Percentiles rank a stretch among this genome's conserved stretches.
Conservation (phyloP, 2,888 invertebrate species). For the Eupeodes luniger region DNA sequence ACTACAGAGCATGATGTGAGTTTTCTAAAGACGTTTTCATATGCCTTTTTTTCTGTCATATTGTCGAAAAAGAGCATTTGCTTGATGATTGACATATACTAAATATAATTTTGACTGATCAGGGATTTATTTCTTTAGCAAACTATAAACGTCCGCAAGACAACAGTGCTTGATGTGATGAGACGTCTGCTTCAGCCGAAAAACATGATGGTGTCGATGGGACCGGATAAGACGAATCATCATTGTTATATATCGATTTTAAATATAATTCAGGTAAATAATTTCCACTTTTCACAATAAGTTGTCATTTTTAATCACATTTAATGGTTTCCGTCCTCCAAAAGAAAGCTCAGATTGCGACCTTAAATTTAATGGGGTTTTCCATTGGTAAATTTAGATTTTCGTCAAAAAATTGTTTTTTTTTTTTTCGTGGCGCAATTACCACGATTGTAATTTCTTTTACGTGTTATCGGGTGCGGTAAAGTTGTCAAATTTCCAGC, state of each 20-base stretch:
- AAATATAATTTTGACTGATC: not conserved
- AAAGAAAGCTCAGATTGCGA: too few species aligned
- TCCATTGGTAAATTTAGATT: too few species aligned
- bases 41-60: not conserved
- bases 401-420: too few species aligned
- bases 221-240: constrained; percentile 93
- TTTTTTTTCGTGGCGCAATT: too few species aligned
- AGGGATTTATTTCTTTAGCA: constrained; percentile 74
- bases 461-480: too few species aligned
- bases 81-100: not conserved
- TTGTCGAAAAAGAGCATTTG: too few species aligned
- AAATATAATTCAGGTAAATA: constrained; percentile 94
- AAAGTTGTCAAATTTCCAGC: too few species aligned
- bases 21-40: not conserved
- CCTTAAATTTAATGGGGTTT: too few species aligned
- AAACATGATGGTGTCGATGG: constrained; percentile 99
- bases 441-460: too few species aligned
- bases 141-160: constrained; percentile 92
- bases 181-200: constrained; percentile 97
- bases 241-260: constrained; percentile 99
- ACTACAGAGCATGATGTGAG: constrained; percentile 92
- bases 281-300: too few species aligned
- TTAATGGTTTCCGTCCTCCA: too few species aligned
- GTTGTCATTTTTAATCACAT: too few species aligned
- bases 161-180: constrained; percentile 99